Base-by-base conservation (phyloP, 1,140 invertebrate genomes). In the Zaprionus inermis region DNA sequence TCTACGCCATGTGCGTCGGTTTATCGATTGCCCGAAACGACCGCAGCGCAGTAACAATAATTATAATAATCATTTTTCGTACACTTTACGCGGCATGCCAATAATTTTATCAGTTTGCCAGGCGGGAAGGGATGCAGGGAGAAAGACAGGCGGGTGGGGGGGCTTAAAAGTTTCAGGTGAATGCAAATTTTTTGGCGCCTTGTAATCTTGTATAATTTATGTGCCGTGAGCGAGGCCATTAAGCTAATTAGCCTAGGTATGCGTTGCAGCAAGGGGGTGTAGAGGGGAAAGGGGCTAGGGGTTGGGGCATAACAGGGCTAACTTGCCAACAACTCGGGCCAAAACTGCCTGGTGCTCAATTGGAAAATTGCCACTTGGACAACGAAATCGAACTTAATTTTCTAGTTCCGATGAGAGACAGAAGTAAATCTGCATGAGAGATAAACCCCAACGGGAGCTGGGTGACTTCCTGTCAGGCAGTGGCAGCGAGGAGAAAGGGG, bases 171-270 rank as follows among this genome's bases (percentile, higher is more conserved):
- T 73, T 73, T 68, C 44, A 58, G 57, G 63, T 38, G 36, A 58
- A 72, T 73, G 56, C 51, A 79, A 73, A 81, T 86, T 79, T 68
- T 86, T 86, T 74, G 77, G 76, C 69, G 61, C 44, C 66, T 74
- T 44, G 38, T 85, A 84, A 84, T 84, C 81, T 85, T 36, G 64
- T 61, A 66, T 81, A 84, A 84, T 84, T 84, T 85, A 84, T 85
- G 78, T 74, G 49, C 73, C 38, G 10, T 9, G 30, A 9, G 24
- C 58, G 77, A 65, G 81, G 70, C 81, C 81, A 84, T 84, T 84
- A 84, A 61, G 78, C 73, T 84, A 84, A 84, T 84, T 84, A 84
- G 81, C 61, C 38, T 44, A 16, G 38, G 38, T 81, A 84, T 84
- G 81, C 81, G 85, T 84, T 85, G 65, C 81, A 85, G 52, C 0